Evolutionary conservation across 2,888 invertebrate genomes (phyloP).

Genomic region (Drosophila planitibia): DNA sequence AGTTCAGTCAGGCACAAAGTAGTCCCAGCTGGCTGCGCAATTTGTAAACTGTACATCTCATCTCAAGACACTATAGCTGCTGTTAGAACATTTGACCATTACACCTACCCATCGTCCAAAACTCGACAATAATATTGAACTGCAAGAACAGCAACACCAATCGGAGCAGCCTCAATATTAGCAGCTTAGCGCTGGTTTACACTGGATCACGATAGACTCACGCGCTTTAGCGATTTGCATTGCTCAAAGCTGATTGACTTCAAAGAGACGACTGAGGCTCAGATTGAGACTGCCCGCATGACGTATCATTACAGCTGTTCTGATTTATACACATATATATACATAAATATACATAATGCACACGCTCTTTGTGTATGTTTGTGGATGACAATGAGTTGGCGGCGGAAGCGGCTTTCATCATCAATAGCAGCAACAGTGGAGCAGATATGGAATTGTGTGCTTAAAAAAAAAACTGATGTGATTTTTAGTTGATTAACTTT

Average conservation of each 20-base stretch:
- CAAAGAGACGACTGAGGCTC: slow-evolving; percentile 34
- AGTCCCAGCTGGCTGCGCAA: slow-evolving; percentile 2
- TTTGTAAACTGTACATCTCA: slow-evolving; percentile 11
- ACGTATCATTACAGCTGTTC: slow-evolving; percentile 44
- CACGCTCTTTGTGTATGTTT: slow-evolving; percentile 7
- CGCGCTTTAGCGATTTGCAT: slow-evolving; percentile 22
- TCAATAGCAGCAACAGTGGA: slow-evolving; percentile 15
- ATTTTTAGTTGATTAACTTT: slow-evolving; percentile 48
- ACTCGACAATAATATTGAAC: background rate
- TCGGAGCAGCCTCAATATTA: slow-evolving; percentile 9
- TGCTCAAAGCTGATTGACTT: slow-evolving; percentile 33
- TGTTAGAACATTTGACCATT: slow-evolving; percentile 7
- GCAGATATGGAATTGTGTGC: slow-evolving; percentile 6
- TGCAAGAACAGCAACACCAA: background rate
- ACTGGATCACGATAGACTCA: slow-evolving; percentile 40
- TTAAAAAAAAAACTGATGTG: slow-evolving; percentile 25
- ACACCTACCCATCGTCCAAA: slow-evolving; percentile 53
- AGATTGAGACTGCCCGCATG: slow-evolving; percentile 24
- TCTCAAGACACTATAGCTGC: background rate
- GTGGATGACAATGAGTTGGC: slow-evolving; percentile 18
- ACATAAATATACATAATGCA: background rate
- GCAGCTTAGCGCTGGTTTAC: slow-evolving; percentile 40
- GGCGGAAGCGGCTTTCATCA: slow-evolving; percentile 15
- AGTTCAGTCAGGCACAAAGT: background rate
- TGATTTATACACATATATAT: slow-evolving; percentile 5